Evolutionary conservation across 2,113 vertebrate species (phyloP), one percentile per base, ranked within the genome.

Genomic region (Erythrolamprus reginae): DNA sequence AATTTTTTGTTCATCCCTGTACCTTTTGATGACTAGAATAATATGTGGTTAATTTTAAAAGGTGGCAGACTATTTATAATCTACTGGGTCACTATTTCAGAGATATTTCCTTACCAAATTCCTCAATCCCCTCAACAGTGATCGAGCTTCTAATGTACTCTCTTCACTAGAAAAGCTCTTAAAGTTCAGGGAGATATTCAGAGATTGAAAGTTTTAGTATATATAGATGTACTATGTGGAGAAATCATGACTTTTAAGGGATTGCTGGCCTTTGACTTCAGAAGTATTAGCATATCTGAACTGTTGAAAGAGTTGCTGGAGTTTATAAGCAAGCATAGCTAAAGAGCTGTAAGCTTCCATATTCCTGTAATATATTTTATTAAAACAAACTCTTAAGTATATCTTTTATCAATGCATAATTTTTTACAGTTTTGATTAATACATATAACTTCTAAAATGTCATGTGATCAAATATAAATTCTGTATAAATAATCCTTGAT

Each of bases 391-490:
- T 55, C 82, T 88, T 88, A 89, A 3, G 86, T 90, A 87, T 42
- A 53, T 47, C 84, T 92, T 92, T 15, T 89, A 0, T 89, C 89
- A 93, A 47, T 86, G 24, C 26, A 52, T 38, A 53, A 10, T 88
- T 42, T 85, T 26, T n/a, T 85, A n/a, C 61, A 1, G 51, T 61
- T 90, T 77, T 88, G 4, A 5, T 92, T 91, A 1, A 84, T 91
- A 0, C 82, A 85, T 1, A 0, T 9, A 38, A 48, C 38, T 87
- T 47, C 89, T 70, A 33, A 38, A 61, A 47, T 90, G 26, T 9
- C 24, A 56, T 90, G n/a, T 55, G 82, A 90, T 48, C 50, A 87
- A 33, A 61, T 61, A 24, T 77, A 86, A 70, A 86, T 90, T 90
- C 77, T 0, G 1, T 61, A 61, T 28, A 61, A 26, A 28, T 61